phyloP scores from a whole-genome alignment of 1,140 invertebrate species.

The Euwallacea similis region DNA sequence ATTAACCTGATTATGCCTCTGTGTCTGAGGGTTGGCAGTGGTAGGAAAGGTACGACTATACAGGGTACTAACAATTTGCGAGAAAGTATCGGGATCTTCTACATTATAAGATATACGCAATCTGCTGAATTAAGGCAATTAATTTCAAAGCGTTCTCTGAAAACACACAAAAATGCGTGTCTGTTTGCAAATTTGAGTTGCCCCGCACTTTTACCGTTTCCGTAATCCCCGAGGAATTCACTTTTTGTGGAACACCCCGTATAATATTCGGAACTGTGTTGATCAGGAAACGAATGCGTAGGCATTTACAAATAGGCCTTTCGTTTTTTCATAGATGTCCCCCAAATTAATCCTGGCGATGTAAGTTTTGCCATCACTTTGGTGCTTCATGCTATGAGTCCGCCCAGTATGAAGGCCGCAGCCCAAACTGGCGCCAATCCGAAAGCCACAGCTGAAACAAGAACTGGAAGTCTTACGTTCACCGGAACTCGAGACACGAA shows the following conservation, averaged over 20 bases:
- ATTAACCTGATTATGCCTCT: slow-evolving; percentile 96
- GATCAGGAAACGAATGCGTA: too few relatives aligned
- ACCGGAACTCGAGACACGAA: slow-evolving; percentile 71
- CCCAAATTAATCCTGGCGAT: slow-evolving; percentile 84
- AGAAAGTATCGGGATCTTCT: not conserved
- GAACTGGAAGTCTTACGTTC: slow-evolving; percentile 77
- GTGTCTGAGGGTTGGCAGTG: slow-evolving; percentile 90
- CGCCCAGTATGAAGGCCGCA: slow-evolving; percentile 65
- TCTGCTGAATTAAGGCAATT: too few relatives aligned
- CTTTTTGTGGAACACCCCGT: too few relatives aligned
- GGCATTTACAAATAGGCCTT: too few relatives aligned
- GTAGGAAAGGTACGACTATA: slow-evolving; percentile 65
- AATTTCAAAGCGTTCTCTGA: too few relatives aligned
- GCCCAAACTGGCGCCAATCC: slow-evolving; percentile 63
- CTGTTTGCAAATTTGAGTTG: too few relatives aligned
- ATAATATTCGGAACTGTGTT: too few relatives aligned
- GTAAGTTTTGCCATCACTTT: slow-evolving; percentile 89
- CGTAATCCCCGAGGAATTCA: too few relatives aligned
- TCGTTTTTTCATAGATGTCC: slow-evolving; percentile 45
- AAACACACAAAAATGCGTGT: too few relatives aligned
- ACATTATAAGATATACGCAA: not conserved
- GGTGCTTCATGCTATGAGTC: slow-evolving; percentile 85
- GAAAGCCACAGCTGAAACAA: slow-evolving; percentile 68
- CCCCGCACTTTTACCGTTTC: too few relatives aligned
- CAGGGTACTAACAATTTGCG: not conserved